phyloP scores from a whole-genome alignment of 2,797 vertebrate genomes.

The Holocentrus rufus region DNA sequence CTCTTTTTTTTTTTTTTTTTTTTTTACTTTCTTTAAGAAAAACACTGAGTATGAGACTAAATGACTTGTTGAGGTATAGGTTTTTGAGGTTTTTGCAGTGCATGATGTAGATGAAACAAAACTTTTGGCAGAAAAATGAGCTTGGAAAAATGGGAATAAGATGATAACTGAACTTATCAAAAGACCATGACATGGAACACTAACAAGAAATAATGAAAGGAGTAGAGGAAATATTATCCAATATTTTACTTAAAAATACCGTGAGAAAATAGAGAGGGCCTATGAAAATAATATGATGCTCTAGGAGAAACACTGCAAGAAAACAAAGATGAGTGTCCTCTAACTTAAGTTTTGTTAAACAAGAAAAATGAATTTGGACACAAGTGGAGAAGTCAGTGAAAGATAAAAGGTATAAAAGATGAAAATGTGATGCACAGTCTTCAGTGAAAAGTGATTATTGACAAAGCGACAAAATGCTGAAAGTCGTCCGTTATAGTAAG shows the following conservation, averaged over 20 bases:
- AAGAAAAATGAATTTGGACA: background rate
- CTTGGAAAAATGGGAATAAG: background rate
- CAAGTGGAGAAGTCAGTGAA: background rate
- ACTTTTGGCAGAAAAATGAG: background rate
- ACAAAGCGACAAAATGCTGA: background rate
- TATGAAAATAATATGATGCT: background rate
- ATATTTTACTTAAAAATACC: slow-evolving; percentile 7
- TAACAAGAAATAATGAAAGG: too few species aligned
- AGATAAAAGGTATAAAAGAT: background rate
- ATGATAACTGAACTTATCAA: background rate
- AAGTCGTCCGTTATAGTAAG: slow-evolving; percentile 13
- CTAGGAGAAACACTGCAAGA: background rate
- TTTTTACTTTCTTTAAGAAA: too few species aligned
- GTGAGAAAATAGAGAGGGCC: slow-evolving; percentile 3
- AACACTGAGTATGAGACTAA: too few species aligned
- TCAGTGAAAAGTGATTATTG: background rate
- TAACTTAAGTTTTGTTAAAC: background rate
- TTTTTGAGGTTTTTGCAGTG: background rate
- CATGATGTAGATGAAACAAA: slow-evolving; percentile 7
- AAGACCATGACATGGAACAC: background rate
- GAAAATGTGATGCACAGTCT: background rate
- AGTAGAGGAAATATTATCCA: background rate
- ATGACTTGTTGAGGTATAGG: too few species aligned
- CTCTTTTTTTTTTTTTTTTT: too few species aligned
- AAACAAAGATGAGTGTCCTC: slow-evolving; percentile 2